These are phyloP conservation scores for Carduelis carduelis DNA, from an alignment of 2,797 vertebrate genomes.

Conservation along the genomic window DNA sequence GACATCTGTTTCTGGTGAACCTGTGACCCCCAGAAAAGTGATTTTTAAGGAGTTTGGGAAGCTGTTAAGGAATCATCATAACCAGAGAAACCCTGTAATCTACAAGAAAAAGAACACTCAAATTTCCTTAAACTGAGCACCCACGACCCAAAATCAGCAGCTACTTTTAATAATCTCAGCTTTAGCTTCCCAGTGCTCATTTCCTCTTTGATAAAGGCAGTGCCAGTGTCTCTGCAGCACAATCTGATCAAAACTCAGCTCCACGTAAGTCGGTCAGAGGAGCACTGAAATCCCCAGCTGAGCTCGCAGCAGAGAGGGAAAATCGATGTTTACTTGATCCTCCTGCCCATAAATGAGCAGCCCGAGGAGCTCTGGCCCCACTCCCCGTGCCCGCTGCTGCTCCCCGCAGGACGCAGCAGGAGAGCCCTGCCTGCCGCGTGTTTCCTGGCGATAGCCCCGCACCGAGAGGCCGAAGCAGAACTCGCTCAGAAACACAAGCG, in stretches of 20 bases:
- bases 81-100: not conserved
- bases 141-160: not conserved
- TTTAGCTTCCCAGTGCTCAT: not conserved
- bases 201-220: not conserved
- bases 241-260: not conserved
- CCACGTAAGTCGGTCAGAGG: accelerated
- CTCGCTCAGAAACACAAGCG: not conserved
- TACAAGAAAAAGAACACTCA: not conserved
- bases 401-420: not conserved
- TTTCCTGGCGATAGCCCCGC: conserved; percentile 10
- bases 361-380: accelerated
- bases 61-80: not conserved
- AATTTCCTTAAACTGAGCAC: not conserved
- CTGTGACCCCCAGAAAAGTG: not conserved
- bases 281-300: not conserved
- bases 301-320: not conserved
- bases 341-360: not conserved
- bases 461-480: conserved; percentile 4
- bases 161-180: not conserved
- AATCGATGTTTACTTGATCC: not conserved
- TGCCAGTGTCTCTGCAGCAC: not conserved
- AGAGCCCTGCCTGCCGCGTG: not conserved
- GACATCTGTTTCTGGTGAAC: not conserved
- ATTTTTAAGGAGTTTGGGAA: not conserved
- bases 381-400: accelerated